These are phyloP conservation scores for Yponomeuta evonymella DNA, from an alignment of 2,888 invertebrate genomes.

Conservation along the genomic window DNA sequence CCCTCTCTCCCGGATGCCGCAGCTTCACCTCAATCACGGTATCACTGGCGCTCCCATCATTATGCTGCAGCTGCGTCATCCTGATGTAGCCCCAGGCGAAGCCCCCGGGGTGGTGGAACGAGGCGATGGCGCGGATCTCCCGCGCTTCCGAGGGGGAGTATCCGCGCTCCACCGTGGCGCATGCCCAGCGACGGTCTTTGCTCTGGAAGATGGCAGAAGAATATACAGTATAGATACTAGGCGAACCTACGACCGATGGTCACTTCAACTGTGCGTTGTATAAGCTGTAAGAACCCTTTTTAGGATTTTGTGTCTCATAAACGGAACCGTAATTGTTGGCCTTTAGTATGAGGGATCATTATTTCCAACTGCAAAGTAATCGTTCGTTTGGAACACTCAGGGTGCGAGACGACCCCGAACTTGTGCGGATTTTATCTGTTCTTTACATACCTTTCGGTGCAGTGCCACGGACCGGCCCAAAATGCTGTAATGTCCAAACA, in stretches of 20 bases:
- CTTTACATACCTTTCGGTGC: conserved; percentile 78
- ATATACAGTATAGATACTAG: background rate
- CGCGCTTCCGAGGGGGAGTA: conserved; percentile 91
- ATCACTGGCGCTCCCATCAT: conserved; percentile 90
- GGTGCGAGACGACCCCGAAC: too few relatives aligned
- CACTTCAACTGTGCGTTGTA: too few relatives aligned
- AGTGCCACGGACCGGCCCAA: conserved; percentile 91
- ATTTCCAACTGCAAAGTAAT: too few relatives aligned
- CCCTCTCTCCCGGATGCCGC: conserved; percentile 89
- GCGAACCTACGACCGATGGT: too few relatives aligned
- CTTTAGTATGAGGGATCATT: too few relatives aligned
- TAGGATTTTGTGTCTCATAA: too few relatives aligned
- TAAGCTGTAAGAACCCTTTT: too few relatives aligned
- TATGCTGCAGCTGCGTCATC: conserved; percentile 92
- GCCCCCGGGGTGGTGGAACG: conserved; percentile 92
- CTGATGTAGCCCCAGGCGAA: conserved; percentile 90
- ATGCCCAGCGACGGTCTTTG: conserved; percentile 84
- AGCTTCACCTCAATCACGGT: conserved; percentile 93
- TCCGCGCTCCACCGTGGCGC: conserved; percentile 89
- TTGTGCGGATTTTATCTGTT: too few relatives aligned
- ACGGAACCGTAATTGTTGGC: too few relatives aligned
- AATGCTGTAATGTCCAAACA: conserved; percentile 88
- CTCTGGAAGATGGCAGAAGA: conserved; percentile 36
- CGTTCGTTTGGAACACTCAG: too few relatives aligned
- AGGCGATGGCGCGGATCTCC: conserved; percentile 90